Conservation (phyloP, 2,797 vertebrate species). For the Nyctalus aviator region DNA sequence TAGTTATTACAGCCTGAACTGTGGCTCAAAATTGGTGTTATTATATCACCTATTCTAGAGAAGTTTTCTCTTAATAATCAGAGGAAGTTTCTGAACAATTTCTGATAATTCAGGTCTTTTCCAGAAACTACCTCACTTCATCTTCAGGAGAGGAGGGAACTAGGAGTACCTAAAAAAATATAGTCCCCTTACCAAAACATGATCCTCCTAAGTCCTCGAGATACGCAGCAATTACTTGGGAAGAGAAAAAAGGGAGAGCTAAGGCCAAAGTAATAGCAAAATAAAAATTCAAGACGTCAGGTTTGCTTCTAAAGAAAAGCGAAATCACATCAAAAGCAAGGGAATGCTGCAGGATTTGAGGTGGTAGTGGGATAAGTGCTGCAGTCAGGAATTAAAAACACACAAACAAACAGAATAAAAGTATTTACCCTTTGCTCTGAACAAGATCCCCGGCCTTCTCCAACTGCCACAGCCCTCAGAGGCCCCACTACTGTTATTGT, state of each 20-base stretch:
- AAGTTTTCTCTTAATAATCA: slow-evolving; percentile 78
- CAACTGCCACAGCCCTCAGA: too few species aligned
- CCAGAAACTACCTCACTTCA: neutral
- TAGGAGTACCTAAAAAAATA: slow-evolving; percentile 33
- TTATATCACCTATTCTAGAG: slow-evolving; percentile 76
- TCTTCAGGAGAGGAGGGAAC: slow-evolving; percentile 11
- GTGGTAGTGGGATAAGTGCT: too few species aligned
- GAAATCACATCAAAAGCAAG: neutral
- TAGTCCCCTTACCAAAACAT: neutral
- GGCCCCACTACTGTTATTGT: too few species aligned
- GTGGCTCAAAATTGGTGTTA: slow-evolving; percentile 82
- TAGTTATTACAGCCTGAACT: slow-evolving; percentile 85
- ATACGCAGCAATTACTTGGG: neutral
- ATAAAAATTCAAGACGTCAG: neutral
- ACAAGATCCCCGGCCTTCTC: too few species aligned
- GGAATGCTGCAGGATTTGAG: too few species aligned
- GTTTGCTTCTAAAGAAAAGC: slow-evolving; percentile 24
- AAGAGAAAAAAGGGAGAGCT: neutral
- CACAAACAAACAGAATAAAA: too few species aligned
- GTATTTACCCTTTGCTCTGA: too few species aligned
- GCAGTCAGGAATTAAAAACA: too few species aligned
- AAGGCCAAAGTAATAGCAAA: slow-evolving; percentile 7
- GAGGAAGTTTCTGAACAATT: slow-evolving; percentile 40
- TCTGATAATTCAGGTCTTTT: slow-evolving; percentile 6
- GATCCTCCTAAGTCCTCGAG: slow-evolving; percentile 20